Conservation (phyloP, 2,113 vertebrate genomes). For the Ardeotis arabs region DNA sequence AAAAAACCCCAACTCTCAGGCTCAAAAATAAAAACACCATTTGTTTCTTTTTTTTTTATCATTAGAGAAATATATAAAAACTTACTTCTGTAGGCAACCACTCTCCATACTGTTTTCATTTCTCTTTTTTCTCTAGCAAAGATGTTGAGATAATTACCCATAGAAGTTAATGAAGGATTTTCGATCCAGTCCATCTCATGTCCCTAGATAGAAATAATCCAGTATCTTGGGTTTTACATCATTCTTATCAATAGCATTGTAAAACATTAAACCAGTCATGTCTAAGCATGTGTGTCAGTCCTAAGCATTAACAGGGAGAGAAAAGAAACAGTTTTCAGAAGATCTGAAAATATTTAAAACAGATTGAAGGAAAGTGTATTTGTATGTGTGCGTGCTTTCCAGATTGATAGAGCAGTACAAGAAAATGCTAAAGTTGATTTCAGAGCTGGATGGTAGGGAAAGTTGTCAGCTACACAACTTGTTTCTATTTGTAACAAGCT, state of each 20-base stretch:
- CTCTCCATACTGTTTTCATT: neutral
- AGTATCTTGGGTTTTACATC: neutral
- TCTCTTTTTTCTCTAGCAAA: neutral
- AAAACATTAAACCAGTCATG: neutral
- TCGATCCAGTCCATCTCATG: neutral
- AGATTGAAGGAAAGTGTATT: neutral
- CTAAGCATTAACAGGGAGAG: neutral
- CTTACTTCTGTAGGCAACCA: neutral
- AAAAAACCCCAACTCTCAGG: neutral
- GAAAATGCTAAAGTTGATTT: neutral
- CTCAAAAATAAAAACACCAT: neutral
- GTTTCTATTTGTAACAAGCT: neutral
- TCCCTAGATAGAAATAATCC: slow-evolving; percentile 2
- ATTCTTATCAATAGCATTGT: neutral
- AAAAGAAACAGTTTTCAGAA: neutral
- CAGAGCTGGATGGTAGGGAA: neutral
- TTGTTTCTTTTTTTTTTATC: neutral
- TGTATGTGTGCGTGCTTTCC: neutral
- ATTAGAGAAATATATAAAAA: neutral
- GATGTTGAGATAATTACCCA: slow-evolving; percentile 3
- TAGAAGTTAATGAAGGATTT: slow-evolving; percentile 27
- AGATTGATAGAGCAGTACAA: neutral
- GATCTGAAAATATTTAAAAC: neutral
- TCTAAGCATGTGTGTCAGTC: neutral
- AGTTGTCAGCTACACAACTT: neutral